Conservation (phyloP, 2,797 vertebrate species). For the Chanos chanos region DNA sequence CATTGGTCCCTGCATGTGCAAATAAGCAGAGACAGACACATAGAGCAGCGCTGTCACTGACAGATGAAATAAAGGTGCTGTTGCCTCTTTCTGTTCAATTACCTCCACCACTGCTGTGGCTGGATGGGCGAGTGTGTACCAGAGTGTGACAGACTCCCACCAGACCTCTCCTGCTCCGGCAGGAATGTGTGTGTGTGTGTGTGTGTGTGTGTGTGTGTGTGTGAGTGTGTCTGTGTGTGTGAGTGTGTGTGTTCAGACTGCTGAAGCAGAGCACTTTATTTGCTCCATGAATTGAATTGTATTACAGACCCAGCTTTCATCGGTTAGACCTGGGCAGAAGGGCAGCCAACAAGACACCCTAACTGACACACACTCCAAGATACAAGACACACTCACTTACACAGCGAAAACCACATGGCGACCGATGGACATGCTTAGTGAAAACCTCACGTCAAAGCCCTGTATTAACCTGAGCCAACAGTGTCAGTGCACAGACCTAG, state of each 20-base stretch:
- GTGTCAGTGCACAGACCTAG: no score
- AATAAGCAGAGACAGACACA: not conserved
- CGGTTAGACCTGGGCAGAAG: slow-evolving; percentile 64
- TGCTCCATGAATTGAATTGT: slow-evolving; percentile 72
- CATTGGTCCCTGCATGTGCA: not conserved
- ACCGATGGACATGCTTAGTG: no score
- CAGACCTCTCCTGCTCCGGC: not conserved
- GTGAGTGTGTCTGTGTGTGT: slow-evolving; percentile 45
- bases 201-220: slow-evolving; percentile 19
- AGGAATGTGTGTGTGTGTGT: slow-evolving; percentile 13
- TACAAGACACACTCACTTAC: slow-evolving; percentile 32
- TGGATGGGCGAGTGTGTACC: slow-evolving; percentile 55
- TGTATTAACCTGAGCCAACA: no score
- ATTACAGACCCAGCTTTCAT: slow-evolving; percentile 65
- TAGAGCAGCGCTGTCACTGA: slow-evolving; percentile 31
- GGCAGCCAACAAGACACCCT: slow-evolving; percentile 47
- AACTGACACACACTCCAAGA: slow-evolving; percentile 38
- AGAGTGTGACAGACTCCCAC: slow-evolving; percentile 58
- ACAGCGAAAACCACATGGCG: slow-evolving; percentile 37
- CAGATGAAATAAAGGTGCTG: slow-evolving; percentile 52
- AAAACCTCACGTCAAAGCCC: no score
- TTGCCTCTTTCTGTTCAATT: slow-evolving; percentile 73
- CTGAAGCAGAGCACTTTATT: slow-evolving; percentile 55
- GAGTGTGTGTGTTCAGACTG: slow-evolving; percentile 48
- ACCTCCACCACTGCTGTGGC: slow-evolving; percentile 61